These are phyloP conservation scores for Forbesichthys papilliferus DNA, from an alignment of 2,113 vertebrate genomes.

Conservation along the genomic window DNA sequence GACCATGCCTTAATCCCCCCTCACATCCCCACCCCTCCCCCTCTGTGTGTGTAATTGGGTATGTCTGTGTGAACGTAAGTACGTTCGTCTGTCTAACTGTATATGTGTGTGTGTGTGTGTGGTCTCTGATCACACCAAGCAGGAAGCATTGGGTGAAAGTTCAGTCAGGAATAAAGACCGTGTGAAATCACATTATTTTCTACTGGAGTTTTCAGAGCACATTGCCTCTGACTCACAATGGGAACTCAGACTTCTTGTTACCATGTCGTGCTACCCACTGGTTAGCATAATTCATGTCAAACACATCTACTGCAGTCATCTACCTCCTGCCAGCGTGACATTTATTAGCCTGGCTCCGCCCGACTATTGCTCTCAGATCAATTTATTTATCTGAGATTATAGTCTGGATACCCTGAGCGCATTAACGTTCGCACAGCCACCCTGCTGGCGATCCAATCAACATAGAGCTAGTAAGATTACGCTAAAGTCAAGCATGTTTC, in stretches of 20 bases:
- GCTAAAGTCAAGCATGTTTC: no score
- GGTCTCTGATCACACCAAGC: not conserved
- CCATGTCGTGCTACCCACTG: not conserved
- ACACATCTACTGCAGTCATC: not conserved
- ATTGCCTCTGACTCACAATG: conserved; percentile 11
- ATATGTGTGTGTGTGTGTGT: no score
- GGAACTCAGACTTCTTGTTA: not conserved
- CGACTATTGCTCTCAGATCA: no score
- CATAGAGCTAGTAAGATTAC: no score
- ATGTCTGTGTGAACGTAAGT: no score
- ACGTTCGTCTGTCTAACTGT: no score
- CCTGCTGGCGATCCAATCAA: no score
- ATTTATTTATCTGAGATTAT: no score
- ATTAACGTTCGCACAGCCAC: no score
- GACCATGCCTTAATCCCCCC: conserved; percentile 10
- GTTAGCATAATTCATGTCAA: not conserved
- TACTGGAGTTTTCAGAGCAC: conserved; percentile 21
- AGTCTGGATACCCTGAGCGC: no score
- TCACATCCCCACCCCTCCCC: not conserved
- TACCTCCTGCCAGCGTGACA: no score
- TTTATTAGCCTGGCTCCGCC: no score
- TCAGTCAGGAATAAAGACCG: conserved; percentile 24
- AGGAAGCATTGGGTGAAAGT: not conserved
- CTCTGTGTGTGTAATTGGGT: not conserved
- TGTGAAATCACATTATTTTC: conserved; percentile 30